These are phyloP conservation scores for Mycetomoellerius zeteki DNA, from an alignment of 1,140 invertebrate species.

Conservation along the genomic window DNA sequence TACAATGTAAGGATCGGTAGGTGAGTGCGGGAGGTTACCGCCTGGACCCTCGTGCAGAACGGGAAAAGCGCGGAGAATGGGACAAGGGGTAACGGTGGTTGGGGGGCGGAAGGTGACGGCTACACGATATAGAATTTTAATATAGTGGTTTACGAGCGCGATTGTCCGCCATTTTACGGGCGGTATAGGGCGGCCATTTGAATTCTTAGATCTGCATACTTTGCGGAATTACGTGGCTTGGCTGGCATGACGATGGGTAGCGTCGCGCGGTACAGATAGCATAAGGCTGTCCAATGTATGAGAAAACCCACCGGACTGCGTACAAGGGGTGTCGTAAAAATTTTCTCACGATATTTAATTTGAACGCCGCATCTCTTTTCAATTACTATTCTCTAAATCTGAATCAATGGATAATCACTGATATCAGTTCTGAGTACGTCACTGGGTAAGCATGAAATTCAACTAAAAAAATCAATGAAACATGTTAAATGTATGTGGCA, in stretches of 20 bases:
- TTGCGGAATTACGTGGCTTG: slow-evolving; percentile 84
- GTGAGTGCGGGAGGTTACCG: slow-evolving; percentile 48
- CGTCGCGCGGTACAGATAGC: slow-evolving; percentile 35
- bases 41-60: slow-evolving; percentile 30
- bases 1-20: slow-evolving; percentile 74
- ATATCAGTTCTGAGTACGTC: too few species aligned
- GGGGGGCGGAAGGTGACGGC: slow-evolving; percentile 36
- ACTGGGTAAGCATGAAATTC: too few species aligned
- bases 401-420: too few species aligned
- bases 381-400: neutral
- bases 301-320: neutral
- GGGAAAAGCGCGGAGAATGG: slow-evolving; percentile 19
- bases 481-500: too few species aligned
- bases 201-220: slow-evolving; percentile 88
- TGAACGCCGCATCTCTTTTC: neutral
- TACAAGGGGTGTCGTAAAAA: slow-evolving; percentile 8
- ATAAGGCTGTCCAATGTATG: neutral
- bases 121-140: slow-evolving; percentile 86
- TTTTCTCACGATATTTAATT: neutral
- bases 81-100: slow-evolving; percentile 29
- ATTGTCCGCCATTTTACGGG: slow-evolving; percentile 87
- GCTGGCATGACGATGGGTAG: slow-evolving; percentile 73
- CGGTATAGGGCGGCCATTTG: slow-evolving; percentile 85
- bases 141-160: slow-evolving; percentile 87
- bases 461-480: too few species aligned